A percentile compares a stretch with the other conserved stretches of the same genome.
phyloP scores from a whole-genome alignment of 1,140 invertebrate genomes.

The Diorhabda carinulata region DNA sequence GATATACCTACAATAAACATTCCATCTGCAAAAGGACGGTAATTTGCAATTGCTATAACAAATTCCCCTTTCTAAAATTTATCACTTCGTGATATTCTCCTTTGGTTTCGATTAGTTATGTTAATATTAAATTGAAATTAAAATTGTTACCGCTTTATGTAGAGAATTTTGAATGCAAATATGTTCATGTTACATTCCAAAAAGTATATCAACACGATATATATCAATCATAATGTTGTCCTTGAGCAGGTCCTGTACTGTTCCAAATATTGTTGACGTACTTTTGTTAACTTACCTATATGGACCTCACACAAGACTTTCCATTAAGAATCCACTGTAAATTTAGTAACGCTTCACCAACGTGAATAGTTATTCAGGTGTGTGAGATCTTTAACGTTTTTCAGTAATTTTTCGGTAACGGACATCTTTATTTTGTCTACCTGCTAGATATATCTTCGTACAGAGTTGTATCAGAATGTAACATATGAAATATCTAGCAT shows the following conservation, averaged over 20 bases:
- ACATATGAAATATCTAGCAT: neutral
- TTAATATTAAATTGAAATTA: no score
- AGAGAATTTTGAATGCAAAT: no score
- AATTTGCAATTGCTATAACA: no score
- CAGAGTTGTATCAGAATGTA: neutral
- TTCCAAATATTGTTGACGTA: neutral
- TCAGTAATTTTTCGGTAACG: constrained; percentile 22
- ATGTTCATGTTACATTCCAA: no score
- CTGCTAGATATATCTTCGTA: constrained; percentile 4
- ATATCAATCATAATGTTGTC: no score
- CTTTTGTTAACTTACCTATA: neutral
- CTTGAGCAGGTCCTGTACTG: neutral
- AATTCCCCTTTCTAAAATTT: no score
- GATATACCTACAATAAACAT: no score
- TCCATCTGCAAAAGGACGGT: no score
- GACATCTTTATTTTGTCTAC: constrained; percentile 11
- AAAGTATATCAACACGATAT: no score
- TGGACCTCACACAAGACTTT: constrained; percentile 39
- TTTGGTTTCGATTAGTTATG: no score
- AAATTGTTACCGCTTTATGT: no score
- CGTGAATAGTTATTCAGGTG: constrained; percentile 9
- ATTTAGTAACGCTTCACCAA: constrained; percentile 36
- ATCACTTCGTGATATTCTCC: no score
- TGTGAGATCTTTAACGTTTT: constrained; percentile 20
- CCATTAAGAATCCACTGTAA: constrained; percentile 37